Conservation (phyloP, 1,140 invertebrate species). For the Diprion similis region DNA sequence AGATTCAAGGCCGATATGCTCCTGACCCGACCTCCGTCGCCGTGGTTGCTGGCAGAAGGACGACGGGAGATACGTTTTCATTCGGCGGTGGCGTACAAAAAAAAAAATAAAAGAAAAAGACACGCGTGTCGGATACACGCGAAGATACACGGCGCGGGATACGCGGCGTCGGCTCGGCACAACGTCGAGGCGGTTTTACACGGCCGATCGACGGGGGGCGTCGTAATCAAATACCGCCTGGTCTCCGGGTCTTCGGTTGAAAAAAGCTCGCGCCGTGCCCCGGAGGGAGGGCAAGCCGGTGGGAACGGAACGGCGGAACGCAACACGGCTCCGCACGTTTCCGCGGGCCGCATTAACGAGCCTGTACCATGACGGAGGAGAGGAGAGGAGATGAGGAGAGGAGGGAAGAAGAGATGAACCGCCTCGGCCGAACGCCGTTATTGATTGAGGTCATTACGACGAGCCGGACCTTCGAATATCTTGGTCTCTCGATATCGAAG, state of each 20-base stretch:
- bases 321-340: background rate
- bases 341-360: background rate
- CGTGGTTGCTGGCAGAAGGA: too few species aligned
- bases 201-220: background rate
- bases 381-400: too few species aligned
- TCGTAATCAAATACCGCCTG: constrained; percentile 1
- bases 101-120: too few species aligned
- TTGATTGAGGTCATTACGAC: constrained; percentile 7
- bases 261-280: background rate
- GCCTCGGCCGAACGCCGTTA: background rate
- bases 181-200: background rate
- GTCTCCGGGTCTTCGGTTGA: background rate
- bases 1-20: too few species aligned
- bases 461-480: constrained; percentile 6
- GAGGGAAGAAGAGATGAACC: too few species aligned
- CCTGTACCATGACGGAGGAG: too few species aligned
- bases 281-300: background rate
- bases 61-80: too few species aligned
- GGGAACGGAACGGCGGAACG: background rate
- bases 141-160: background rate
- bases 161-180: too few species aligned
- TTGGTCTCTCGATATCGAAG: background rate
- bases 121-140: background rate
- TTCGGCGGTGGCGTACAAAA: too few species aligned
- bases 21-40: too few species aligned